Conservation (phyloP, 92 coral and sea anemone genomes). For the Parazoanthus swiftii region DNA sequence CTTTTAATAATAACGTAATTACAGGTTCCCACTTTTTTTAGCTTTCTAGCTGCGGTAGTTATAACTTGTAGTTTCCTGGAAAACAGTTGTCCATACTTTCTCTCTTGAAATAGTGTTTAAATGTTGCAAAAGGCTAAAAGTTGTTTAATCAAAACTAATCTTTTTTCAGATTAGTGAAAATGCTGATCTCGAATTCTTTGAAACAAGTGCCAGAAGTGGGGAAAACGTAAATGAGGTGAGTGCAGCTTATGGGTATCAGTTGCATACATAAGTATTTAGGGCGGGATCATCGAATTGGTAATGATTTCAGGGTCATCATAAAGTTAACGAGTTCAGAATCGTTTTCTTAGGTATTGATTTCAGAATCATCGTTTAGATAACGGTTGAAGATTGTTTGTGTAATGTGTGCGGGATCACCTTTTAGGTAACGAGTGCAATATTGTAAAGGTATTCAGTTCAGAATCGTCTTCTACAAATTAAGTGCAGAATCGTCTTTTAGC, state of each 20-base stretch:
- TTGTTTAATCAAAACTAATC: too few species aligned
- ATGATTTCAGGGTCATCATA: not conserved
- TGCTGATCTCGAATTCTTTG: slow-evolving; percentile 77
- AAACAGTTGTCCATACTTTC: too few species aligned
- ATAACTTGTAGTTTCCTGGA: too few species aligned
- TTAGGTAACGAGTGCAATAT: too few species aligned
- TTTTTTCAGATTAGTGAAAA: slow-evolving; percentile 66
- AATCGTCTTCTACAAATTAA: too few species aligned
- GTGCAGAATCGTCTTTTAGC: too few species aligned
- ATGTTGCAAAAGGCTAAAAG: too few species aligned
- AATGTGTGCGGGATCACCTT: not conserved
- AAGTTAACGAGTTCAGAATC: not conserved
- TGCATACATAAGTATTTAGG: not conserved
- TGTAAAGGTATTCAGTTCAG: too few species aligned
- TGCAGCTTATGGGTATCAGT: not conserved
- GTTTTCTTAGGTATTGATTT: not conserved
- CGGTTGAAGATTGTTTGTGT: not conserved
- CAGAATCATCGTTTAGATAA: not conserved
- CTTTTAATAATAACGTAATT: too few species aligned
- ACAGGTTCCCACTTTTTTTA: too few species aligned
- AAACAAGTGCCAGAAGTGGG: slow-evolving; percentile 96
- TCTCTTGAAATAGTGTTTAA: too few species aligned
- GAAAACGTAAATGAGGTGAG: slow-evolving; percentile 78
- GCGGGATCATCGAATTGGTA: not conserved
- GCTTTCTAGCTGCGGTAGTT: too few species aligned